Conservation (phyloP, 2,113 vertebrate species). For the Alligator sinensis region DNA sequence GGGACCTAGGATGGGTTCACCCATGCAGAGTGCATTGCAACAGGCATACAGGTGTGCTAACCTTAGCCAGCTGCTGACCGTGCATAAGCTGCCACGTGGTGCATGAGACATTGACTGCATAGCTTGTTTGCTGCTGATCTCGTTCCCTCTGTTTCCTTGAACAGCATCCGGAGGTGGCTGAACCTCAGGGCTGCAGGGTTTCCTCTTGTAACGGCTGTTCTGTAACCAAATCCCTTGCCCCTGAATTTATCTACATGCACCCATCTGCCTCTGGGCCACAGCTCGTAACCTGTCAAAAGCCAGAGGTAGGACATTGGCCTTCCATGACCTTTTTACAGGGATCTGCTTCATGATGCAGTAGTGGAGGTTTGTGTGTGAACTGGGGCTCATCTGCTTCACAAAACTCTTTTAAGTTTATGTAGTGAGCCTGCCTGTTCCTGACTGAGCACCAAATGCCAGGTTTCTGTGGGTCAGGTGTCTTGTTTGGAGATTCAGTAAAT, state of each 20-base stretch:
- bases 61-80: neutral
- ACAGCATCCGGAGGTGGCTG: neutral
- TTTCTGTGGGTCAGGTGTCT: neutral
- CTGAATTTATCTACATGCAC: neutral
- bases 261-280: neutral
- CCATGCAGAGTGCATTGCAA: neutral
- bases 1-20: too few relatives aligned
- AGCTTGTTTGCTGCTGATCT: neutral
- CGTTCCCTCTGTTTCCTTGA: neutral
- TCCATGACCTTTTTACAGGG: neutral
- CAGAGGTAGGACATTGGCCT: neutral
- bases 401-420: neutral
- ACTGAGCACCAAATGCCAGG: neutral
- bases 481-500: neutral
- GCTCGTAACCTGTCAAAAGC: neutral
- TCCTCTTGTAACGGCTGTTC: fast-evolving
- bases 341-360: neutral
- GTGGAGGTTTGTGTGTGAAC: neutral
- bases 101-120: neutral
- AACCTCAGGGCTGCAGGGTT: neutral
- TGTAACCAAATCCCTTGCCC: neutral
- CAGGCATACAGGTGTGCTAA: neutral
- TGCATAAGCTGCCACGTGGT: fast-evolving
- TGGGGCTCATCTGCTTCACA: neutral
- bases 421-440: neutral